A percentile compares a stretch with the other conserved stretches of the same genome.
These are phyloP conservation scores for Melanostigma gelatinosum DNA, from an alignment of 2,113 vertebrate species.

Conservation along the genomic window DNA sequence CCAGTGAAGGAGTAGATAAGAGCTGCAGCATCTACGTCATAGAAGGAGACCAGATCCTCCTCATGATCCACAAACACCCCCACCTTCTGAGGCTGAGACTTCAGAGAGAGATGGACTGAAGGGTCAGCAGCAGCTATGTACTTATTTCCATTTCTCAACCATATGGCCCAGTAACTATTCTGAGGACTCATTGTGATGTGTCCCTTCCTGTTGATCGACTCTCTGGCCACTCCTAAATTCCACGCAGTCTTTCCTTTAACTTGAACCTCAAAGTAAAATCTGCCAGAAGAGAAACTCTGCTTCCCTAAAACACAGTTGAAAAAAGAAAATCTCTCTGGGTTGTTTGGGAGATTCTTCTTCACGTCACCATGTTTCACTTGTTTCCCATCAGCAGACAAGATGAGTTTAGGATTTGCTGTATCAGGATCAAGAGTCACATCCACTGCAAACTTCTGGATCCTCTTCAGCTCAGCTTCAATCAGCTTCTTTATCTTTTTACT, in stretches of 20 bases:
- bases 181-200: neutral
- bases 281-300: slow-evolving; percentile 31
- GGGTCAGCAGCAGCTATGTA: neutral
- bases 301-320: no score
- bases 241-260: slow-evolving; percentile 2
- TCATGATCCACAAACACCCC: slow-evolving; percentile 25
- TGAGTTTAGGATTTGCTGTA: neutral
- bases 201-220: slow-evolving; percentile 23
- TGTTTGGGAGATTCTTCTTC: no score
- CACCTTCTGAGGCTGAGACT: neutral
- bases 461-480: neutral
- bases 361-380: no score
- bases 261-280: slow-evolving; percentile 26
- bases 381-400: slow-evolving; percentile 29
- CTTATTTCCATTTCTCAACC: neutral
- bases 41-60: slow-evolving; percentile 21
- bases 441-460: slow-evolving; percentile 1
- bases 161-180: slow-evolving; percentile 23
- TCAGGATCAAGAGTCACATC: slow-evolving; percentile 36
- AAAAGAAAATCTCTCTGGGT: slow-evolving; percentile 20
- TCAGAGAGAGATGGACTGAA: neutral
- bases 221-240: slow-evolving; percentile 12
- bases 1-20: neutral
- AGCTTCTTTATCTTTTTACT: neutral
- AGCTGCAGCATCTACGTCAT: slow-evolving; percentile 5